Conservation (phyloP, 2,888 invertebrate species). For the Limnephilus auricula region DNA sequence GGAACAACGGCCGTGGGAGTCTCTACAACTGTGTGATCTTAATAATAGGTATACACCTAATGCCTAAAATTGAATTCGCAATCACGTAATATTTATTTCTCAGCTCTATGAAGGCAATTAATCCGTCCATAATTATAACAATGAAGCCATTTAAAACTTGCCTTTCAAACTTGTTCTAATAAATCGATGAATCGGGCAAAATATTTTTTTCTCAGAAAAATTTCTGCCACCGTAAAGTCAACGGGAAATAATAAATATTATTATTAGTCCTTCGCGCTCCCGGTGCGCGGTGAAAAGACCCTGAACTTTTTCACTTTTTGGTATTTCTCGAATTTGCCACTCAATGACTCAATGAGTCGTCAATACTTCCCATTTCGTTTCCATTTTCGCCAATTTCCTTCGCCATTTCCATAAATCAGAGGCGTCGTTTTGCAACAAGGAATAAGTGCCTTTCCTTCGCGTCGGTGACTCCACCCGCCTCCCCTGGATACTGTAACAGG, state of each 20-base stretch:
- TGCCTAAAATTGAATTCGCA: background rate
- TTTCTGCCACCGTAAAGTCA: background rate
- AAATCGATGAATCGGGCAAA: background rate
- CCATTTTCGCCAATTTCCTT: constrained; percentile 35
- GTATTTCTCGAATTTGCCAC: too few species aligned
- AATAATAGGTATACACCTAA: background rate
- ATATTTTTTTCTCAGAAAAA: background rate
- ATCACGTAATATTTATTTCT: background rate
- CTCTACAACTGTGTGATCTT: background rate
- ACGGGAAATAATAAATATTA: background rate
- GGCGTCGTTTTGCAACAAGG: constrained; percentile 31
- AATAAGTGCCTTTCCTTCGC: background rate
- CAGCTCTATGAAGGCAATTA: background rate
- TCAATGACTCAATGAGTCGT: background rate
- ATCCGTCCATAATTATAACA: background rate
- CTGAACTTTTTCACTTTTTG: background rate
- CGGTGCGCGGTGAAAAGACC: background rate
- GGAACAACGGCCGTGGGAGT: too few species aligned
- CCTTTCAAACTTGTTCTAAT: background rate
- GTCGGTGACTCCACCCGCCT: constrained; percentile 5
- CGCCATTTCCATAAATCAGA: constrained; percentile 38
- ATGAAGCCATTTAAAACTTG: background rate
- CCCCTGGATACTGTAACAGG: background rate
- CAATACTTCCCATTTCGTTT: background rate
- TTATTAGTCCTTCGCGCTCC: background rate